Conservation (phyloP, 1,140 invertebrate species). For the Meloidogyne floridensis region DNA sequence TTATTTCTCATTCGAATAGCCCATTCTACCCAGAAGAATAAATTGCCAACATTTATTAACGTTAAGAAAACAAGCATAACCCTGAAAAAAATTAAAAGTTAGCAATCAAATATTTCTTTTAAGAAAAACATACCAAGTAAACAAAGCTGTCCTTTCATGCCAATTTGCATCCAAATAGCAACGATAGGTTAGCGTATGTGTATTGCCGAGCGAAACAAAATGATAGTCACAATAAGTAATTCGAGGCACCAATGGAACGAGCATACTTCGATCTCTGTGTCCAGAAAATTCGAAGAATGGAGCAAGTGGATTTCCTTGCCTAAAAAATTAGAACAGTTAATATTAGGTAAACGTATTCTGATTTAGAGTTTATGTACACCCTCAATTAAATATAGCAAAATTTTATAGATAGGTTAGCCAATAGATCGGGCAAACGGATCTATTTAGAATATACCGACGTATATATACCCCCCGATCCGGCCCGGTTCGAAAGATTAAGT, state of each 20-base stretch:
- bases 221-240: conserved; percentile 42
- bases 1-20: conserved; percentile 33
- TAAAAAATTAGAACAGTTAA: neutral
- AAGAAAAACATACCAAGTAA: conserved; percentile 34
- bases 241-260: conserved; percentile 36
- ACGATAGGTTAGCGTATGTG: conserved; percentile 32
- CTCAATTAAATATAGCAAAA: no score
- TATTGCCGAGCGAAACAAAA: conserved; percentile 37
- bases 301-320: conserved; percentile 34
- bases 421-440: no score
- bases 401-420: no score
- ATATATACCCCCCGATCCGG: no score
- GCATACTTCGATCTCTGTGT: neutral
- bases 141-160: conserved; percentile 39
- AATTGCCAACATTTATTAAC: conserved; percentile 32
- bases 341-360: neutral
- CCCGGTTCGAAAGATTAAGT: no score
- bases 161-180: conserved; percentile 44
- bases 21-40: conserved; percentile 39
- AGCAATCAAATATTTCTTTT: neutral
- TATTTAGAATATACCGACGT: no score
- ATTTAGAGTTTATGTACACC: no score
- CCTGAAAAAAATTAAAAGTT: conserved; percentile 26
- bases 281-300: conserved; percentile 25
- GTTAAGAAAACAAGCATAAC: conserved; percentile 37